phyloP scores from a whole-genome alignment of 2,113 vertebrate species.

The Oreochromis tanganicae region DNA sequence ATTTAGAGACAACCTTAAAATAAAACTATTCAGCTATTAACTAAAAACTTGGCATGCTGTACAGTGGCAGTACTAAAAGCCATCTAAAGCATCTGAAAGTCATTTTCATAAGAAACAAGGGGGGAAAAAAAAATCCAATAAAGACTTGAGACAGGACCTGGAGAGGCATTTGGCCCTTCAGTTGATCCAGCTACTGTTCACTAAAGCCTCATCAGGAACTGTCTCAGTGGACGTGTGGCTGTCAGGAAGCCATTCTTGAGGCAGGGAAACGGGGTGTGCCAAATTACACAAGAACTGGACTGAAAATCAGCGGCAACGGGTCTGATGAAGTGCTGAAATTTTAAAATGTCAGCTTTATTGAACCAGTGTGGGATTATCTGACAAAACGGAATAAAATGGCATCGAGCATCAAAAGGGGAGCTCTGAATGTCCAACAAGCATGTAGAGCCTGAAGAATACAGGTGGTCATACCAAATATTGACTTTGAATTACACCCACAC shows the following conservation, averaged over 20 bases:
- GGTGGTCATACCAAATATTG: neutral
- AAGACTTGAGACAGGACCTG: neutral
- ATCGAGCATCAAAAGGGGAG: neutral
- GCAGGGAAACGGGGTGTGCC: neutral
- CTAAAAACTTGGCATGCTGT: neutral
- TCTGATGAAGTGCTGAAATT: neutral
- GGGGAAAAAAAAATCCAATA: rapidly evolving
- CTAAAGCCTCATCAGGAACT: neutral
- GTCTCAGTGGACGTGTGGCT: neutral
- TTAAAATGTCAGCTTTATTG: neutral
- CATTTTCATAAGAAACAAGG: neutral
- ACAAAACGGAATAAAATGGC: neutral
- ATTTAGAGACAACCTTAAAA: neutral
- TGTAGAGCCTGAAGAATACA: neutral
- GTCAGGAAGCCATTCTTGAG: neutral
- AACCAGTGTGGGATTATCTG: neutral
- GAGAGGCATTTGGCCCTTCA: neutral
- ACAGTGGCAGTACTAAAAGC: neutral
- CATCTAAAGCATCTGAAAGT: neutral
- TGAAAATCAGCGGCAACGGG: neutral
- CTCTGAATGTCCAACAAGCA: neutral
- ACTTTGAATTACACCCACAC: neutral
- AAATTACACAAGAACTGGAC: neutral
- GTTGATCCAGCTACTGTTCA: neutral
- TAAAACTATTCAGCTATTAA: neutral